These are phyloP conservation scores for Ophraella communa DNA, from an alignment of 2,888 invertebrate species.

Conservation along the genomic window DNA sequence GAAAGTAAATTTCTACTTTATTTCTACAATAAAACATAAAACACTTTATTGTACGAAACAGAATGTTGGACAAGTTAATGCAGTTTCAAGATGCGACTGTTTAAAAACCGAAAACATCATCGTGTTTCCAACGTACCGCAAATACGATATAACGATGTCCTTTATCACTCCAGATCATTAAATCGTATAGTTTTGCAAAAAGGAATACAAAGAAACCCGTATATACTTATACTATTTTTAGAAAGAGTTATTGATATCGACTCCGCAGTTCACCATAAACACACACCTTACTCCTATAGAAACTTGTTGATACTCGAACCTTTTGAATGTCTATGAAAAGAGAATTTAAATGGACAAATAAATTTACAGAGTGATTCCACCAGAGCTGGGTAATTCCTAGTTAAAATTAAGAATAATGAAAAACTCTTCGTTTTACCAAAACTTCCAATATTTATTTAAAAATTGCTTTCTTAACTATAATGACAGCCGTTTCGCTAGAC, in stretches of 20 bases:
- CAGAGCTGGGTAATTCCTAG: too few relatives aligned
- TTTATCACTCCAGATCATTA: constrained; percentile 24
- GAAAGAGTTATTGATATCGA: constrained; percentile 32
- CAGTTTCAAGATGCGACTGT: too few relatives aligned
- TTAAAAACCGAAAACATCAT: too few relatives aligned
- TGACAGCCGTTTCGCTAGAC: too few relatives aligned
- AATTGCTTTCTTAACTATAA: too few relatives aligned
- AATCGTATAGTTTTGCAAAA: constrained; percentile 26
- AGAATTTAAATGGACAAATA: not conserved
- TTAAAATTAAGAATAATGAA: too few relatives aligned
- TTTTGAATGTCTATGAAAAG: not conserved
- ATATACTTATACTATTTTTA: constrained; percentile 28
- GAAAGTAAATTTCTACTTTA: too few relatives aligned
- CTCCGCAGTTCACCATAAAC: constrained; percentile 23
- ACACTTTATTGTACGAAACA: too few relatives aligned
- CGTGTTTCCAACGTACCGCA: not conserved
- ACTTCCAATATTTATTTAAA: too few relatives aligned
- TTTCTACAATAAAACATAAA: too few relatives aligned
- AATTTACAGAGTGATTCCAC: not conserved
- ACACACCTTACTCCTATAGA: constrained; percentile 24
- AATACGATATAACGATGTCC: constrained; percentile 22
- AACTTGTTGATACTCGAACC: constrained; percentile 4
- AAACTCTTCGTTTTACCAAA: too few relatives aligned
- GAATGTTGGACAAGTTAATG: too few relatives aligned
- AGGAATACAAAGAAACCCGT: constrained; percentile 27